Evolutionary conservation across 92 coral and sea anemone genomes (phyloP).

Genomic region (Meandrina meandrites): DNA sequence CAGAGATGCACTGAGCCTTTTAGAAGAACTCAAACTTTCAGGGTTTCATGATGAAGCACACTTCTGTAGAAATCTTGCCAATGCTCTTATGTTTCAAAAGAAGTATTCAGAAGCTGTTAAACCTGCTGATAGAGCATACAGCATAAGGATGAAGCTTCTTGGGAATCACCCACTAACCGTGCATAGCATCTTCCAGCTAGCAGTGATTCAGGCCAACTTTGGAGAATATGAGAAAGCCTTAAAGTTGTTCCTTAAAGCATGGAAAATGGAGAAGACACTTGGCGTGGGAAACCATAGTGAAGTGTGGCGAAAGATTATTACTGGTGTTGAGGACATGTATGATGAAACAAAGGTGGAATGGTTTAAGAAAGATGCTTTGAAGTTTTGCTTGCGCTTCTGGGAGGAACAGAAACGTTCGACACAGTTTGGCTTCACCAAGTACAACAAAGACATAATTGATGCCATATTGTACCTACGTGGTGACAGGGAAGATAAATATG

Average conservation of each 20-base stretch:
- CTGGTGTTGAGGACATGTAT: constrained; percentile 19
- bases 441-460: neutral
- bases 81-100: constrained; percentile 38
- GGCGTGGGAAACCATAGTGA: constrained; percentile 60
- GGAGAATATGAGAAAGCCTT: constrained; percentile 42
- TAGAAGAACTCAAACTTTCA: constrained; percentile 49
- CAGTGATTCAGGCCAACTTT: constrained; percentile 53
- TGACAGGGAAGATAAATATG: neutral
- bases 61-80: constrained; percentile 71
- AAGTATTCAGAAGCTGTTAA: constrained; percentile 53
- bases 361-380: constrained; percentile 17
- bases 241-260: constrained; percentile 47
- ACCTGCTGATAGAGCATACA: constrained; percentile 60
- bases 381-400: constrained; percentile 26
- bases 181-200: constrained; percentile 63
- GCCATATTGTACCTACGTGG: neutral
- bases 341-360: neutral
- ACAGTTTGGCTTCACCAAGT: neutral
- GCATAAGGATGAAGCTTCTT: constrained; percentile 34
- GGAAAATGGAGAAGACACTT: constrained; percentile 70
- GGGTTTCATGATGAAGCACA: constrained; percentile 62
- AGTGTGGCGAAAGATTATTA: constrained; percentile 37
- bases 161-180: constrained; percentile 69
- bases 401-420: neutral
- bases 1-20: constrained; percentile 56